These are phyloP conservation scores for Heterochromis multidens DNA, from an alignment of 2,113 vertebrate genomes.

Conservation along the genomic window DNA sequence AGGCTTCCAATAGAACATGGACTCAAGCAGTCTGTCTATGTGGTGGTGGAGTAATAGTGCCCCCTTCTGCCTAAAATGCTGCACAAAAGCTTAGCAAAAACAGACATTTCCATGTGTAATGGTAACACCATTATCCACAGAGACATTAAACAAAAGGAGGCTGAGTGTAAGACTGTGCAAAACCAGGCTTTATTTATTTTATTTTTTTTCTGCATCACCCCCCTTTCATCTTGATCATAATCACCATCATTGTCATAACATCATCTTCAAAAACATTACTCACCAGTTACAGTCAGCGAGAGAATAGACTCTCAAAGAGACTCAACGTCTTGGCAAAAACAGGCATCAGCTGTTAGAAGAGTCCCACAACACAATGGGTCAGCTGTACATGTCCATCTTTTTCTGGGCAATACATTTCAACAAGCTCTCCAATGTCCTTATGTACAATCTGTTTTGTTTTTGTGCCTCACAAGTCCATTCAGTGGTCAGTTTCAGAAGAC, in stretches of 20 bases:
- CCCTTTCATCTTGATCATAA: constrained; percentile 43
- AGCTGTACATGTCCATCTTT: constrained; percentile 34
- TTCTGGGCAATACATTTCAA: constrained; percentile 38
- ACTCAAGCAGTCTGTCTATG: neutral
- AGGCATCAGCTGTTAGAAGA: constrained; percentile 38
- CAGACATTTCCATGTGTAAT: neutral
- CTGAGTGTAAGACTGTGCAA: constrained; percentile 76
- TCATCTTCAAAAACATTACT: constrained; percentile 49
- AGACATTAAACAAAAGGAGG: constrained; percentile 35
- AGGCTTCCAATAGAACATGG: neutral
- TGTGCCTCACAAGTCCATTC: constrained; percentile 26
- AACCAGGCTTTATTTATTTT: constrained; percentile 74
- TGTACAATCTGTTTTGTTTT: constrained; percentile 32
- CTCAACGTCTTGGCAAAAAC: constrained; percentile 37
- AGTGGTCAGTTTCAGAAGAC: constrained; percentile 21
- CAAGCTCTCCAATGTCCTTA: constrained; percentile 43
- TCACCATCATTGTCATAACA: constrained; percentile 48
- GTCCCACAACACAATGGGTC: constrained; percentile 25
- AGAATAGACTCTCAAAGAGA: constrained; percentile 38
- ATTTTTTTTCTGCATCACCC: constrained; percentile 21
- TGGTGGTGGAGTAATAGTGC: constrained; percentile 46
- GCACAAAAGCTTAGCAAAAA: neutral
- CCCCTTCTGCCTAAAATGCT: constrained; percentile 50
- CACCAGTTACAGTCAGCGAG: constrained; percentile 29
- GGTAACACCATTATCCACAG: neutral